Evolutionary conservation across 1,140 invertebrate species (phyloP).

Genomic region (Apis florea): DNA sequence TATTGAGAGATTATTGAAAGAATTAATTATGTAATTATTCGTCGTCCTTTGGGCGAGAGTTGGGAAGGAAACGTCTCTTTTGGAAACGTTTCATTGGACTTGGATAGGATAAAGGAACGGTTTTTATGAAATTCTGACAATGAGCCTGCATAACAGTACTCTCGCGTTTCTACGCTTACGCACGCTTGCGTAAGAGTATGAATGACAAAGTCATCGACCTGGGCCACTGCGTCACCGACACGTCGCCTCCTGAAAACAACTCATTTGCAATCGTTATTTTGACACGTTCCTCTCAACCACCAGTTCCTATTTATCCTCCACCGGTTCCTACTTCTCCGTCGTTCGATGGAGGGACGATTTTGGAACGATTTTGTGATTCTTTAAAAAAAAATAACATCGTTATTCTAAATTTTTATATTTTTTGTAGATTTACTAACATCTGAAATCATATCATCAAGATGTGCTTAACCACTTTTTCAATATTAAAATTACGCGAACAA

Average conservation of each 20-base stretch:
- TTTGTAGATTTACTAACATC: too few relatives aligned
- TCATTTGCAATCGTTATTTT: slow-evolving; percentile 31
- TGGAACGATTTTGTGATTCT: too few relatives aligned
- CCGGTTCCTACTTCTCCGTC: fast-evolving
- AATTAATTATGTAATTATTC: too few relatives aligned
- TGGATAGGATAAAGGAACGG: not conserved
- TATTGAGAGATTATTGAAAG: too few relatives aligned
- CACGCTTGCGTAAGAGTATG: slow-evolving; percentile 50
- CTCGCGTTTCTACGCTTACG: slow-evolving; percentile 45
- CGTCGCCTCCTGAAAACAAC: slow-evolving; percentile 31
- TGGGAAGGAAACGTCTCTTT: not conserved
- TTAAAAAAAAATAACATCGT: too few relatives aligned
- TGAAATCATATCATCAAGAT: too few relatives aligned
- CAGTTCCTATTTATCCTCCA: too few relatives aligned
- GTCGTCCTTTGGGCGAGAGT: too few relatives aligned
- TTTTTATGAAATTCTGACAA: slow-evolving; percentile 38
- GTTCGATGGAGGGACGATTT: too few relatives aligned
- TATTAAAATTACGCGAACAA: too few relatives aligned
- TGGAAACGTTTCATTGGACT: not conserved
- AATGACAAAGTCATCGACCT: slow-evolving; percentile 58
- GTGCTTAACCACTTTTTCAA: too few relatives aligned
- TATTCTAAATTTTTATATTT: too few relatives aligned
- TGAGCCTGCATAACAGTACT: slow-evolving; percentile 45
- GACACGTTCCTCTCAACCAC: not conserved
- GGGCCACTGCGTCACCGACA: slow-evolving; percentile 37